These are phyloP conservation scores for Mus minutoides DNA, from an alignment of 2,797 vertebrate genomes.

Conservation along the genomic window DNA sequence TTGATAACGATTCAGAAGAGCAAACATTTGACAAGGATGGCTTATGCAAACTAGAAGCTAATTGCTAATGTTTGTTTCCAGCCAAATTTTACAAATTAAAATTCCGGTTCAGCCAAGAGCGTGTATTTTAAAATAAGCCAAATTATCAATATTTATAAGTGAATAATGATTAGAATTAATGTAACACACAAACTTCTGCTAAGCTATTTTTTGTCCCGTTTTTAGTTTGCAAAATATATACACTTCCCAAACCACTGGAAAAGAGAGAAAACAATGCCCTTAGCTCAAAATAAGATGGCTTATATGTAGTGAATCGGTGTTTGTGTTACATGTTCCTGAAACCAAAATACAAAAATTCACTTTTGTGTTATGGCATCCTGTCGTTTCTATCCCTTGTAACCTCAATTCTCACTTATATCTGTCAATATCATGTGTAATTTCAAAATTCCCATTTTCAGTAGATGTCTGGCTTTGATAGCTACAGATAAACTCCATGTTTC, in stretches of 20 bases:
- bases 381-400: background rate
- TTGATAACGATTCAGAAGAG: constrained; percentile 66
- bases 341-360: background rate
- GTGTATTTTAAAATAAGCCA: constrained; percentile 65
- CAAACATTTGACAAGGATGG: constrained; percentile 77
- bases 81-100: constrained; percentile 77
- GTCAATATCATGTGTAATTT: background rate
- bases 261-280: constrained; percentile 1
- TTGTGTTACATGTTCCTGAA: background rate
- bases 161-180: constrained; percentile 65
- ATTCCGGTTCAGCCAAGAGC: constrained; percentile 63
- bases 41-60: constrained; percentile 74
- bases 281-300: background rate
- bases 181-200: constrained; percentile 4
- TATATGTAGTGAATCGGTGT: constrained; percentile 32
- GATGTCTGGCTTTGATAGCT: background rate
- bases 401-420: background rate
- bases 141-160: constrained; percentile 75
- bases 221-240: background rate
- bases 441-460: background rate
- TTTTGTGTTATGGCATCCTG: background rate
- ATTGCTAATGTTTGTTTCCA: constrained; percentile 72
- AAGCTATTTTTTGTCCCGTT: constrained; percentile 20
- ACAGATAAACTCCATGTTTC: background rate
- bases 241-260: background rate